phyloP scores from a whole-genome alignment of 1,140 invertebrate genomes.

The Nymphalis io region DNA sequence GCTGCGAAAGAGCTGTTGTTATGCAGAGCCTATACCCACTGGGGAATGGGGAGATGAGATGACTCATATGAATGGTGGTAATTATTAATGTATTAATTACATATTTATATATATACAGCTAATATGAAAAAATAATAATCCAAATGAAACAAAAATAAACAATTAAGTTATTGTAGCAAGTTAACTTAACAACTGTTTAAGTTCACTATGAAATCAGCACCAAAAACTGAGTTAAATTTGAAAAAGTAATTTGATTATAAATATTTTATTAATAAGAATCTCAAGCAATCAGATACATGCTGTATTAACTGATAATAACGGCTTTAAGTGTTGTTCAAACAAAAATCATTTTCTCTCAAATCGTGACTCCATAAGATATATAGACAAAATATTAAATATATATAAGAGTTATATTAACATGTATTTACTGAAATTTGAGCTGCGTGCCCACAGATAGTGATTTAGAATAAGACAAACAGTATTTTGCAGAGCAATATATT shows the following conservation, averaged over 20 bases:
- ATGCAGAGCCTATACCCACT: conserved; percentile 83
- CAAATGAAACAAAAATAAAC: not conserved
- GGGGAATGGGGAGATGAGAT: conserved; percentile 93
- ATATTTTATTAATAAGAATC: not conserved
- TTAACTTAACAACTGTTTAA: too few species aligned
- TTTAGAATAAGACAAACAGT: conserved; percentile 28
- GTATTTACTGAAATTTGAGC: not conserved
- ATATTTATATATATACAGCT: not conserved
- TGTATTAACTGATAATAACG: too few species aligned
- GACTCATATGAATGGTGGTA: conserved; percentile 89
- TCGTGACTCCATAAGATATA: not conserved
- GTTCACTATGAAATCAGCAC: not conserved
- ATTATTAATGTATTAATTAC: conserved; percentile 66
- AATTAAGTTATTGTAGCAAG: not conserved
- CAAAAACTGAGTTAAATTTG: not conserved
- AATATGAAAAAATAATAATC: not conserved
- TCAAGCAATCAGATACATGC: too few species aligned
- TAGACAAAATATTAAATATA: not conserved
- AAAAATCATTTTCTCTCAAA: too few species aligned
- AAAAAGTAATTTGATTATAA: not conserved
- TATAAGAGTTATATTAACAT: not conserved
- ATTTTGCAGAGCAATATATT: conserved; percentile 28
- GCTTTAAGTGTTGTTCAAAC: too few species aligned
- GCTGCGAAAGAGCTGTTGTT: conserved; percentile 88
- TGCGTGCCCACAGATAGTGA: conserved; percentile 10